Base-by-base conservation (phyloP, 1,140 invertebrate species). In the Grapholita molesta region DNA sequence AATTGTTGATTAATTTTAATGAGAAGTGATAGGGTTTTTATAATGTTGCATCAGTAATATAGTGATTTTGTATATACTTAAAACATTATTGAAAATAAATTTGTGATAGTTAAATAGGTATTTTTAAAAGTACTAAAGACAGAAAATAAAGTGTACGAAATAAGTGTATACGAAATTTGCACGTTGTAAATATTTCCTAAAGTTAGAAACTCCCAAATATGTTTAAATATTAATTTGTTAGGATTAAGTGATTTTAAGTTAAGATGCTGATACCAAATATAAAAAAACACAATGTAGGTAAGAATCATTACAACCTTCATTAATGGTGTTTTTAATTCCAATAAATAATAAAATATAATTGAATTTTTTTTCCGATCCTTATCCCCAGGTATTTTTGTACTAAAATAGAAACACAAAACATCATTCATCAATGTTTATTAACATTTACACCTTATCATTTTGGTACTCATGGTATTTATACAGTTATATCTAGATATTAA, bases 261-360 rank as follows among this genome's bases (percentile, higher is more conserved):
- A 74, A 78, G 76, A 73, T 79, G 81, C 81, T 78, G 72, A 72
- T 74, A 79, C 81, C 81, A 83, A 83, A 83, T 76, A 78, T 65
- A 73, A 73, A 69, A 35, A 65, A 48, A 32, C 55, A 52, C 32
- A 70, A 67, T 28, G 33, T 24, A 55, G n/a, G 42, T 61, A 33
- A 23, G 35, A 30, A 66, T 48, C 5, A 23, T 21, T 72, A 68
- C 52, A 69, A 74, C 68, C 48, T 72, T 65, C 73, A 67, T 67
- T 28, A 57, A 30, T 21, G 28, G 61, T 64, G 30, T 35, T 67
- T 55, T 61, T 30, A 28, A 67, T 52, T 67, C 42, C 35, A 67
- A 67, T 67, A 48, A 67, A 67, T 12, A 30, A 8, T 67, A 38
- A 15, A 25, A 30, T 30, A 15, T 25, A 61, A 32, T 28, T 25